These are phyloP conservation scores for Phylloscopus trochiloides DNA, from an alignment of 2,113 vertebrate genomes.

Conservation along the genomic window DNA sequence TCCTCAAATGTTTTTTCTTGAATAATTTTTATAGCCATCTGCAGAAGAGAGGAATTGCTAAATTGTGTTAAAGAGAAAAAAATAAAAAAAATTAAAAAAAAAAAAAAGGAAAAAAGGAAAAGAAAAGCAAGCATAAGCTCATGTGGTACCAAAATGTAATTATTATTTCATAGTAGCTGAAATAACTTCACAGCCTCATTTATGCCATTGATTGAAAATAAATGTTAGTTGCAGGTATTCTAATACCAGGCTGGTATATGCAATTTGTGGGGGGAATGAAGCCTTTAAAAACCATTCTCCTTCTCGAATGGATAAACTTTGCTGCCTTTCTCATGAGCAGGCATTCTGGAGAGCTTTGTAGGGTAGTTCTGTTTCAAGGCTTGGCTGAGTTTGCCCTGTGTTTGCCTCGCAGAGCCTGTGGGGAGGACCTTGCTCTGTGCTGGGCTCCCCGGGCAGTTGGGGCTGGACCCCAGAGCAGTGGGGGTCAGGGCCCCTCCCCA, in stretches of 20 bases:
- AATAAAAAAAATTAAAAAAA: neutral
- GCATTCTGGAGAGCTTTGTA: neutral
- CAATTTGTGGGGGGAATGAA: neutral
- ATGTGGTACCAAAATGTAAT: neutral
- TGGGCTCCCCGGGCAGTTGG: accelerated
- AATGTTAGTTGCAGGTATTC: neutral
- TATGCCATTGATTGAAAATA: neutral
- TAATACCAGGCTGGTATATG: neutral
- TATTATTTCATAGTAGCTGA: neutral
- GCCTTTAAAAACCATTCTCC: neutral
- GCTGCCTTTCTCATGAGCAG: neutral
- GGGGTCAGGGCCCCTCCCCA: neutral
- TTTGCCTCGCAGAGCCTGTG: neutral
- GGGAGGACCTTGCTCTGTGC: neutral
- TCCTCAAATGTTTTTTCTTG: neutral
- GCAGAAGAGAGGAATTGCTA: neutral
- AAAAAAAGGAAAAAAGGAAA: neutral
- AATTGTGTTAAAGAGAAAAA: neutral
- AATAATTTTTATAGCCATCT: slow-evolving; percentile 23
- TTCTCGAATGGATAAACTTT: neutral
- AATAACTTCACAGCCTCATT: neutral
- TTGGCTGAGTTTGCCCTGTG: neutral
- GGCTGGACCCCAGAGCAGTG: accelerated
- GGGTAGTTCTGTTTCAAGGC: neutral
- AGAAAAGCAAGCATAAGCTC: neutral